Evolutionary conservation across 2,113 vertebrate species (phyloP).

Genomic region (Petrocephalus zakoni): DNA sequence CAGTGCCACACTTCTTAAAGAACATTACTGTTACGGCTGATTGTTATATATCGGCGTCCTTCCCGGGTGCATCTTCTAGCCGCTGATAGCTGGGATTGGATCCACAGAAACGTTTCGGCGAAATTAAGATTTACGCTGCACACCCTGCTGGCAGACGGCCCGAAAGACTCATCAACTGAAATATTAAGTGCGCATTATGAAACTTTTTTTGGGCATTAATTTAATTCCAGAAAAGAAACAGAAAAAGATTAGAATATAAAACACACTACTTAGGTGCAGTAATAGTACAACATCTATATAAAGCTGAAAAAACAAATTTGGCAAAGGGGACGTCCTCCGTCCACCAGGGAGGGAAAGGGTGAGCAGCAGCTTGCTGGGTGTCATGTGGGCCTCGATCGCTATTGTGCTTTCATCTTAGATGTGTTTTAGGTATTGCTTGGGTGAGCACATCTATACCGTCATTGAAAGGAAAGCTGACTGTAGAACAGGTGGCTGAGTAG

Average conservation of each 20-base stretch:
- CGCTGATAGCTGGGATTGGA: background rate
- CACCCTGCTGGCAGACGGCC: background rate
- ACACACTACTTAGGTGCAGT: background rate
- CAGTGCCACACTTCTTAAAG: background rate
- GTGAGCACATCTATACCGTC: background rate
- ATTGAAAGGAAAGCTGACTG: background rate
- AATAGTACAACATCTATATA: background rate
- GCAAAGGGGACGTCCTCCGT: background rate
- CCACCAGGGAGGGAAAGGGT: background rate
- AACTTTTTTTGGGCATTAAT: background rate
- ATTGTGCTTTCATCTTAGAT: background rate
- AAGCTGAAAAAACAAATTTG: background rate
- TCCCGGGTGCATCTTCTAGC: background rate
- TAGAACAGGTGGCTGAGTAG: background rate
- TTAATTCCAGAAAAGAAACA: background rate
- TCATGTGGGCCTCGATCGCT: background rate
- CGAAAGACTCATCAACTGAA: background rate
- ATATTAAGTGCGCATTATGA: background rate
- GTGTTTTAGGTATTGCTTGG: background rate
- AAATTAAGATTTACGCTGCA: background rate
- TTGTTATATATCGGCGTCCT: slow-evolving; percentile 1
- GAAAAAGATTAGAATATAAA: background rate
- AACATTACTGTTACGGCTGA: background rate
- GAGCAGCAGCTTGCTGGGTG: background rate
- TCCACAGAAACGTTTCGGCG: background rate